Conservation (phyloP, 1,140 invertebrate genomes). For the Mylabris phalerata region DNA sequence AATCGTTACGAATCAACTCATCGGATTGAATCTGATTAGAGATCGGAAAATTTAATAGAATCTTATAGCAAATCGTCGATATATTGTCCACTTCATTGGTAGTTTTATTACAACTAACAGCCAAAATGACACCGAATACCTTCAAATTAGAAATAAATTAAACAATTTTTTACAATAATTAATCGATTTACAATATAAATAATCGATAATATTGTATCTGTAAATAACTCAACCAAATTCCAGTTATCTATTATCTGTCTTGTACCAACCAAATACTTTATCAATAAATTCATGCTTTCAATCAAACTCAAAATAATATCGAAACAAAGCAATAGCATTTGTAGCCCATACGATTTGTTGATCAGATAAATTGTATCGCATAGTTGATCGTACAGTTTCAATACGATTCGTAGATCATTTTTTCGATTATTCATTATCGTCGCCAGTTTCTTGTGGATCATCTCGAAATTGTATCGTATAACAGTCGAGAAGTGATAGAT, state of each 20-base stretch:
- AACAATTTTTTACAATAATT: background rate
- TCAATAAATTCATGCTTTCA: conserved; percentile 2
- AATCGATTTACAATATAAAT: conserved; percentile 5
- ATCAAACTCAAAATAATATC: conserved; percentile 4
- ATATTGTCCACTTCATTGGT: conserved; percentile 4
- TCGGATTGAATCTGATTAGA: background rate
- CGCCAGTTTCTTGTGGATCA: background rate
- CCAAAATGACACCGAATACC: conserved; percentile 8
- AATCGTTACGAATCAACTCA: background rate
- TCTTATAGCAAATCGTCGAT: conserved; percentile 7
- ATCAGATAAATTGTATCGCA: conserved; percentile 3
- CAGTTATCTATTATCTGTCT: background rate
- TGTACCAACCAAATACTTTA: conserved; percentile 3
- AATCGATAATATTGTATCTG: background rate
- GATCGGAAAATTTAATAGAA: conserved; percentile 4
- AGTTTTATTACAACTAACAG: conserved; percentile 1
- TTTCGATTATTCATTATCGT: conserved; percentile 1
- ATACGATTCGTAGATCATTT: background rate
- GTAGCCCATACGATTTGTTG: conserved; percentile 1
- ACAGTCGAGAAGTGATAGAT: background rate
- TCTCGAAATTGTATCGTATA: background rate
- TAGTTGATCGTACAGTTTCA: conserved; percentile 3
- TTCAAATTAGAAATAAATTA: background rate
- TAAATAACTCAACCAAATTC: background rate
- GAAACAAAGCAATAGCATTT: conserved; percentile 2